Evolutionary conservation across 2,797 vertebrate species (phyloP).

Genomic region (Spatula clypeata): DNA sequence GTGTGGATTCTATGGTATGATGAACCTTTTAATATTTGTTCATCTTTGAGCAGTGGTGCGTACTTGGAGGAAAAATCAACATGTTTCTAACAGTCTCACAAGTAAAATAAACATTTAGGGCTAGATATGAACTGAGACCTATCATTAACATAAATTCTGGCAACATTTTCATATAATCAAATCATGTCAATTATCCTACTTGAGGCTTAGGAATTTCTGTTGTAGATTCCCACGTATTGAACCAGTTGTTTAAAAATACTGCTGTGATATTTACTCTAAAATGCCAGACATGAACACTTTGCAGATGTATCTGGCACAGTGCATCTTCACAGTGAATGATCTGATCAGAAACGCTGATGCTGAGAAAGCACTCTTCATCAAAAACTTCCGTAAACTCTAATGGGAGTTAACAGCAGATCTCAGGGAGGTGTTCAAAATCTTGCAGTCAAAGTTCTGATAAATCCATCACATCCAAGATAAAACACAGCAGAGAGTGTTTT

Average conservation of each 20-base stretch:
- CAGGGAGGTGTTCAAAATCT: not conserved
- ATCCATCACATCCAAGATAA: not conserved
- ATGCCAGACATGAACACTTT: not conserved
- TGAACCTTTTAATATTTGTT: not conserved
- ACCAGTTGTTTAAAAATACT: not conserved
- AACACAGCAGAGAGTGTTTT: not conserved
- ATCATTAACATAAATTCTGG: not conserved
- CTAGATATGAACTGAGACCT: not conserved
- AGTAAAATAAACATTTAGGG: not conserved
- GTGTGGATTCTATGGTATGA: not conserved
- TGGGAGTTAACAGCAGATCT: not conserved
- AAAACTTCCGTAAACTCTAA: not conserved
- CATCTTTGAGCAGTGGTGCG: not conserved
- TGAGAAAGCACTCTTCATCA: not conserved
- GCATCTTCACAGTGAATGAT: not conserved
- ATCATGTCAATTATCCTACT: not conserved
- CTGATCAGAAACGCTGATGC: not conserved
- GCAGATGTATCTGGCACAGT: fast-evolving
- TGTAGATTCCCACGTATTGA: not conserved
- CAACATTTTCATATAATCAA: not conserved
- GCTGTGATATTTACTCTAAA: not conserved
- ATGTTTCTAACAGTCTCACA: not conserved
- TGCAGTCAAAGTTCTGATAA: not conserved
- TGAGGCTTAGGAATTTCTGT: not conserved
- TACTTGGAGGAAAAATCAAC: not conserved